Percentiles rank a stretch among this genome's conserved stretches.
Conservation (phyloP, 2,888 invertebrate species). For the Acanthosepion lycidas region DNA sequence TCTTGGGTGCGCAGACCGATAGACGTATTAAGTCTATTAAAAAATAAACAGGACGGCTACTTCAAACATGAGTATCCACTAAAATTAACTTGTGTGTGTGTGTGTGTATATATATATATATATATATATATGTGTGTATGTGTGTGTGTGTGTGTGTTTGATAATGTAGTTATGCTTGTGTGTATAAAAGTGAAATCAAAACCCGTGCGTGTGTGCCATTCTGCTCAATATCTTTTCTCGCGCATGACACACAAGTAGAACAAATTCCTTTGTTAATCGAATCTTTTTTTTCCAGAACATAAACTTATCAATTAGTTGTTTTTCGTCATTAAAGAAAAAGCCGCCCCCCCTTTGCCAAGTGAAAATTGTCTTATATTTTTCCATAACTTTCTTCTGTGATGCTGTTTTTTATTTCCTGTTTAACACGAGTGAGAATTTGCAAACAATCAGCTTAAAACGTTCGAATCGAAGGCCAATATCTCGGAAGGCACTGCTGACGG, state of each 20-base stretch:
- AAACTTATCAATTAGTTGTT: not conserved
- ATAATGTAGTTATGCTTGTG: not conserved
- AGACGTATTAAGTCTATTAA: too few relatives aligned
- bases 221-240: too few relatives aligned
- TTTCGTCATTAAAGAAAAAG: not conserved
- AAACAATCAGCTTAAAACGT: constrained; percentile 12
- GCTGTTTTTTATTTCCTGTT: not conserved
- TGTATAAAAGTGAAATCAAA: not conserved
- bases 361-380: not conserved
- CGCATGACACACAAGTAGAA: not conserved
- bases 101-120: not conserved
- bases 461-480: not conserved
- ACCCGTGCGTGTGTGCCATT: too few relatives aligned
- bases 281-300: not conserved
- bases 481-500: not conserved
- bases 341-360: too few relatives aligned
- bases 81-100: too few relatives aligned
- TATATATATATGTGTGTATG: not conserved
- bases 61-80: too few relatives aligned
- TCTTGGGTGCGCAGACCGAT: too few relatives aligned
- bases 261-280: not conserved
- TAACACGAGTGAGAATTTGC: not conserved
- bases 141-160: not conserved
- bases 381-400: not conserved
- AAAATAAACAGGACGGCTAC: too few relatives aligned